Evolutionary conservation across 1,140 invertebrate genomes (phyloP), one percentile per base, ranked within the genome.

Genomic region (Tetragonula clypearis): DNA sequence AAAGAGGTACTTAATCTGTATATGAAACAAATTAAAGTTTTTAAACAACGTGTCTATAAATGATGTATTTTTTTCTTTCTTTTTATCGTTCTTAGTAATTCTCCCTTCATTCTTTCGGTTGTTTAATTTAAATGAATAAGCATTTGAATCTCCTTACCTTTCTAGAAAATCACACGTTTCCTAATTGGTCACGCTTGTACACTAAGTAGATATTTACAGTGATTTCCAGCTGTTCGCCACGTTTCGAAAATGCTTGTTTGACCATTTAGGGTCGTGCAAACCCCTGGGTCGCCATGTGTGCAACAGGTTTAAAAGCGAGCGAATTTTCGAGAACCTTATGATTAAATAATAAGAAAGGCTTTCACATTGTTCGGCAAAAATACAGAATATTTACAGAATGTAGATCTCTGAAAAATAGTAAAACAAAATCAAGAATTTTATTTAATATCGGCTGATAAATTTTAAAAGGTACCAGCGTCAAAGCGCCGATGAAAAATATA

Each of bases 21-120:
- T 56, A 56, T 76, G 6, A 56, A 68, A 26, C 1, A 56, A 30
- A 65, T 53, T 14, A 49, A 75, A 23, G 21, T 75, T 82, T 82
- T 55, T 75, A 55, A 75, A 76, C 15, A 5, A 75, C 56, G 26
- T 66, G 23, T 74, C 69, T 75, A 53, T 55, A 75, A 74, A 55
- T 65, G 60, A 71, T 21, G 15, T 30, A 6, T 65, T 49, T 49
- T 35, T 30, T 30, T n/a, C n/a, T 30, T 30, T 30, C 30, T 30
- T 30, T 4, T 11, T 26, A 56, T 79, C 14, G n/a, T 73, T 73
- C 19, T 69, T 41, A 23, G 23, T 23, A 62, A n/a, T 12, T 62
- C 41, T 8, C 19, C 15, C 19, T n/a, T 41, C 35, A 23, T 23
- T 21, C 8, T 30, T 69, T 12, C 5, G 21, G 6, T 49, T 49